Percentiles rank a stretch among this genome's conserved stretches.
Conservation (phyloP, 2,888 invertebrate species). For the Lamproptera curius region DNA sequence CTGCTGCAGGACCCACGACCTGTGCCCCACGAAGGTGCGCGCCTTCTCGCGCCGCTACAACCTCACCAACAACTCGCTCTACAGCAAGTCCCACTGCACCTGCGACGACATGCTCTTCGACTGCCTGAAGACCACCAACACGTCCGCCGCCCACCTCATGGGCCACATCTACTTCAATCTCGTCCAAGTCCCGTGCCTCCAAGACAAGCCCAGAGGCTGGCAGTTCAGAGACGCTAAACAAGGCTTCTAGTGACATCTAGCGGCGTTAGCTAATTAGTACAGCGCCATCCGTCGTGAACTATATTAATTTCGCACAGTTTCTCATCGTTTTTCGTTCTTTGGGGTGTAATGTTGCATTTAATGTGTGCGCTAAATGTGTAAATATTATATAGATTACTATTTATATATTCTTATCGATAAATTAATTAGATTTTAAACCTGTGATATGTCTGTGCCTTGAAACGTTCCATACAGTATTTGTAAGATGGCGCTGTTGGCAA, state of each 20-base stretch:
- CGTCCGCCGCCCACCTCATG: conserved; percentile 86
- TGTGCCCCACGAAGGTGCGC: conserved; percentile 89
- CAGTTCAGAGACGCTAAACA: conserved; percentile 71
- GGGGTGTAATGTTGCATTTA: conserved; percentile 37
- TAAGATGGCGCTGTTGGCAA: conserved; percentile 61
- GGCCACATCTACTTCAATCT: conserved; percentile 93
- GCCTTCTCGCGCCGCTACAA: conserved; percentile 86
- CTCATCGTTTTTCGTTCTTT: conserved; percentile 25
- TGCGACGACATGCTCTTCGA: conserved; percentile 91
- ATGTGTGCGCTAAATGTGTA: conserved; percentile 30
- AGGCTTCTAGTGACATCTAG: conserved; percentile 65
- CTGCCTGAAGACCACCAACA: conserved; percentile 87
- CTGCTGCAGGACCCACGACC: conserved; percentile 94
- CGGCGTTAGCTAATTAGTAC: conserved; percentile 37
- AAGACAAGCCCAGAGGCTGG: conserved; percentile 68
- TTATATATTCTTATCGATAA: conserved; percentile 30
- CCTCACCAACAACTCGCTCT: conserved; percentile 89
- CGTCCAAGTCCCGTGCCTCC: conserved; percentile 85
- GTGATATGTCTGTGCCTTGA: conserved; percentile 76
- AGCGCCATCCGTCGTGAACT: conserved; percentile 59
- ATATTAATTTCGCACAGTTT: conserved; percentile 44
- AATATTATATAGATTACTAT: conserved; percentile 30
- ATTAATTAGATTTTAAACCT: conserved; percentile 60
- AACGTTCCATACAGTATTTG: conserved; percentile 46
- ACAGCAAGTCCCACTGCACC: conserved; percentile 92